Evolutionary conservation across 2,888 invertebrate genomes (phyloP).

Genomic region (Silvanus unidentatus): DNA sequence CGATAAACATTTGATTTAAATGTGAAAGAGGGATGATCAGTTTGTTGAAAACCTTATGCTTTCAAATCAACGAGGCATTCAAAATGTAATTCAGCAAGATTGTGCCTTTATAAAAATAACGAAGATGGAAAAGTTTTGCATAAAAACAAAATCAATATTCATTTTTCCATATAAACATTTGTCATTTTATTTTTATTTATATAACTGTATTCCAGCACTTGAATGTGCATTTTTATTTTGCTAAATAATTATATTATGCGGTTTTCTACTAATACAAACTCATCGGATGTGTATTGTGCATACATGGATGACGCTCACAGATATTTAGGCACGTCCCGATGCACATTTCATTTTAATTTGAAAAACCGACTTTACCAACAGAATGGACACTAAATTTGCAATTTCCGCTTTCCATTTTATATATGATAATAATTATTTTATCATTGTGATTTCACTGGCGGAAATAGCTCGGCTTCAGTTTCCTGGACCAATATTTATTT

Average conservation of each 20-base stretch:
- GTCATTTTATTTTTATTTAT: constrained; percentile 3
- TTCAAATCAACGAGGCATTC: constrained; percentile 31
- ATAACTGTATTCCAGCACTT: not conserved
- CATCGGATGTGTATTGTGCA: constrained; percentile 34
- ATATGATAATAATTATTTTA: constrained; percentile 23
- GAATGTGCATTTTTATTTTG: too few relatives aligned
- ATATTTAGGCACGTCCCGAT: constrained; percentile 34
- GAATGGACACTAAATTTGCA: constrained; percentile 28
- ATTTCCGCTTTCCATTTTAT: constrained; percentile 30
- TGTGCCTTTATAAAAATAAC: constrained; percentile 5
- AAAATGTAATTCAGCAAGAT: constrained; percentile 25
- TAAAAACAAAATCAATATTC: constrained; percentile 15
- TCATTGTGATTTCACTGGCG: constrained; percentile 1
- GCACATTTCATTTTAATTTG: constrained; percentile 35
- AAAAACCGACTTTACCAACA: constrained; percentile 25
- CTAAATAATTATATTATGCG: too few relatives aligned
- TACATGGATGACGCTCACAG: constrained; percentile 22
- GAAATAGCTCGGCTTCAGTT: too few relatives aligned
- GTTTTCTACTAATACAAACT: constrained; percentile 17
- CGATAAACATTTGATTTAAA: constrained; percentile 27
- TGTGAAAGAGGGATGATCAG: constrained; percentile 30
- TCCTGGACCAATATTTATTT: too few relatives aligned
- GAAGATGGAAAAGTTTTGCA: constrained; percentile 13
- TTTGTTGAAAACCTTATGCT: constrained; percentile 28
- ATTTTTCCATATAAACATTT: constrained; percentile 14